phyloP scores from a whole-genome alignment of 1,140 invertebrate species.

The Drosophila busckii region DNA sequence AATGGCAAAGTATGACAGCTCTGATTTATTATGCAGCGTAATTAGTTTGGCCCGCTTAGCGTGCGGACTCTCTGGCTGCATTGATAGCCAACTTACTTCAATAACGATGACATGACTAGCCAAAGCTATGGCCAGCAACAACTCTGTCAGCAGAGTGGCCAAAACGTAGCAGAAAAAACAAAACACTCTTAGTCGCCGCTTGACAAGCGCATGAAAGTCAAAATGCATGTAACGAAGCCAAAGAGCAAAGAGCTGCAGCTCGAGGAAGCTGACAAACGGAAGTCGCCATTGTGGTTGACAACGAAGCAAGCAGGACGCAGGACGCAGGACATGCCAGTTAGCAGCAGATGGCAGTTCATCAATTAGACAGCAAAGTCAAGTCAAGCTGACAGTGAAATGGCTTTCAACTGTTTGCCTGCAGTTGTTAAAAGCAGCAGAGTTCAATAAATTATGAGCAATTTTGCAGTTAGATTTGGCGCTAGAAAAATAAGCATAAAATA shows the following conservation, averaged over 20 bases:
- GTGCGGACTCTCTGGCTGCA: slow-evolving; percentile 35
- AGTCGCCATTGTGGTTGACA: slow-evolving; percentile 47
- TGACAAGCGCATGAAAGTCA: slow-evolving; percentile 50
- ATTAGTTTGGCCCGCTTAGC: slow-evolving; percentile 71
- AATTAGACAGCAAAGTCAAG: slow-evolving; percentile 23
- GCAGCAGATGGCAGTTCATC: slow-evolving; percentile 20
- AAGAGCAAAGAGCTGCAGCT: slow-evolving; percentile 6
- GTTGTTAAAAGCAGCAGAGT: too few relatives aligned
- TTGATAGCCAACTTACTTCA: slow-evolving; percentile 43
- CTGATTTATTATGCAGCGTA: slow-evolving; percentile 71
- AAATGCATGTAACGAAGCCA: slow-evolving; percentile 55
- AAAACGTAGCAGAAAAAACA: slow-evolving; percentile 35
- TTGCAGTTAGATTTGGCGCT: too few relatives aligned
- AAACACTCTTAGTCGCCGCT: slow-evolving; percentile 40
- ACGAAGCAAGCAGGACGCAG: slow-evolving; percentile 24
- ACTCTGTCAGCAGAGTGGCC: not conserved
- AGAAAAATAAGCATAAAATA: too few relatives aligned
- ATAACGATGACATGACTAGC: slow-evolving; percentile 23
- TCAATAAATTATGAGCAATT: too few relatives aligned
- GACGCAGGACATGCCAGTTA: not conserved
- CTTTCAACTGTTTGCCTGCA: too few relatives aligned
- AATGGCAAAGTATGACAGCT: slow-evolving; percentile 68
- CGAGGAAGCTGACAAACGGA: slow-evolving; percentile 15
- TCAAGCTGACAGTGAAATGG: slow-evolving; percentile 23
- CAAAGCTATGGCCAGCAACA: slow-evolving; percentile 2